phyloP scores from a whole-genome alignment of 2,797 vertebrate species.

The Acridotheres tristis region DNA sequence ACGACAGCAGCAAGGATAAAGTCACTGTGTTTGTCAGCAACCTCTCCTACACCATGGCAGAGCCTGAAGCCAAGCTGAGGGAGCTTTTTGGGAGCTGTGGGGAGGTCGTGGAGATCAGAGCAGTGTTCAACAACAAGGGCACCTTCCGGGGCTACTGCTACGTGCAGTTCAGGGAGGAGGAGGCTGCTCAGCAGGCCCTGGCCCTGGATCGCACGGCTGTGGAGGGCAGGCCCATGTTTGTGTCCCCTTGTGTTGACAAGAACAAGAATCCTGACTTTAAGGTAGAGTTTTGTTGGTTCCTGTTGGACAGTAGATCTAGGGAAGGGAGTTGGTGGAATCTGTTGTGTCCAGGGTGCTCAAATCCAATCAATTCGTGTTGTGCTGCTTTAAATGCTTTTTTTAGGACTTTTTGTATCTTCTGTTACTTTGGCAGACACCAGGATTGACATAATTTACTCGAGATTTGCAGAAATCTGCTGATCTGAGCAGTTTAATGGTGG shows the following conservation, averaged over 20 bases:
- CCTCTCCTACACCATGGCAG: conserved; percentile 85
- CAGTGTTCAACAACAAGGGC: conserved; percentile 84
- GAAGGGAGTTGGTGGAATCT: background rate
- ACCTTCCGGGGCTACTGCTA: conserved; percentile 93
- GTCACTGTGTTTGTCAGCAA: conserved; percentile 95
- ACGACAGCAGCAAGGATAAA: conserved; percentile 85
- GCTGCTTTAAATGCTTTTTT: background rate
- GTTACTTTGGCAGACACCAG: background rate
- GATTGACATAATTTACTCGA: background rate
- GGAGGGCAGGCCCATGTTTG: conserved; percentile 93
- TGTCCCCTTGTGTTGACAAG: conserved; percentile 96
- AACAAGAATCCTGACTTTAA: conserved; percentile 95
- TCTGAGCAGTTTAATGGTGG: background rate
- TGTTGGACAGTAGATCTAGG: background rate
- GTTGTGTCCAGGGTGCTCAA: background rate
- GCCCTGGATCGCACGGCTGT: conserved; percentile 85
- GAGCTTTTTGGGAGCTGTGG: conserved; percentile 87
- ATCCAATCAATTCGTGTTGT: fast-evolving
- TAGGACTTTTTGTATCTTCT: fast-evolving
- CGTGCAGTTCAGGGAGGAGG: conserved; percentile 85
- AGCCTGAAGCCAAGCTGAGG: conserved; percentile 84
- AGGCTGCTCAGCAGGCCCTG: conserved; percentile 82
- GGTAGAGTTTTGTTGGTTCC: conserved; percentile 70
- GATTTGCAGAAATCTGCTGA: background rate
- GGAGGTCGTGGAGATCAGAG: conserved; percentile 83